phyloP scores from a whole-genome alignment of 2,797 vertebrate species.

The Crocidura indochinensis region DNA sequence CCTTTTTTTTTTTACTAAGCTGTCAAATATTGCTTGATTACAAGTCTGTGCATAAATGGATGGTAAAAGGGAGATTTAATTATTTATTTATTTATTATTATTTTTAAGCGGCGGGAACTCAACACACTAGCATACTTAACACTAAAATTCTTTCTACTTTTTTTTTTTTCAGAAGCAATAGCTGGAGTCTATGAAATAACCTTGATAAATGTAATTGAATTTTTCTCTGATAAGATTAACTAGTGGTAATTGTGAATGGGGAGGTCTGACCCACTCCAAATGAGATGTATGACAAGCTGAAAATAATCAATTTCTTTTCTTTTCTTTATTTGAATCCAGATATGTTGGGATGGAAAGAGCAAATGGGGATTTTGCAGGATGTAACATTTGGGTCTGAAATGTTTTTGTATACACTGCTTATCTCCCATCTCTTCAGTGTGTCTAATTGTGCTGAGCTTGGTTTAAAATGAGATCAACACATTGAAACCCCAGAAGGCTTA shows the following conservation, averaged over 20 bases:
- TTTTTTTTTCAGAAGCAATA: slow-evolving; percentile 87
- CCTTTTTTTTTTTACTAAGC: slow-evolving; percentile 92
- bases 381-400: slow-evolving; percentile 90
- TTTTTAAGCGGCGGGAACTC: slow-evolving; percentile 82
- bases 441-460: slow-evolving; percentile 97
- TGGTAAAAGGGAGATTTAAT: slow-evolving; percentile 90
- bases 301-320: slow-evolving; percentile 92
- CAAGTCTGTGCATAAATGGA: slow-evolving; percentile 89
- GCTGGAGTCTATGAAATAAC: slow-evolving; percentile 95
- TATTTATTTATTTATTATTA: slow-evolving; percentile 90
- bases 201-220: slow-evolving; percentile 99
- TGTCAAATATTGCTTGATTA: slow-evolving; percentile 93
- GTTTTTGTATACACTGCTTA: slow-evolving; percentile 93
- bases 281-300: slow-evolving; percentile 93
- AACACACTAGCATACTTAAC: slow-evolving; percentile 91
- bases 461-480: slow-evolving; percentile 97
- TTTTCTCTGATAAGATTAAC: slow-evolving; percentile 97
- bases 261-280: slow-evolving; percentile 93
- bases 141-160: slow-evolving; percentile 90
- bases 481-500: slow-evolving; percentile 97
- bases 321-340: slow-evolving; percentile 83
- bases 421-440: slow-evolving; percentile 92
- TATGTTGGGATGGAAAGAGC: slow-evolving; percentile 89
- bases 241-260: slow-evolving; percentile 95
- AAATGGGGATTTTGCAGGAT: slow-evolving; percentile 89